Evolutionary conservation across 2,888 invertebrate genomes (phyloP).

Genomic region (Polia nebulosa): DNA sequence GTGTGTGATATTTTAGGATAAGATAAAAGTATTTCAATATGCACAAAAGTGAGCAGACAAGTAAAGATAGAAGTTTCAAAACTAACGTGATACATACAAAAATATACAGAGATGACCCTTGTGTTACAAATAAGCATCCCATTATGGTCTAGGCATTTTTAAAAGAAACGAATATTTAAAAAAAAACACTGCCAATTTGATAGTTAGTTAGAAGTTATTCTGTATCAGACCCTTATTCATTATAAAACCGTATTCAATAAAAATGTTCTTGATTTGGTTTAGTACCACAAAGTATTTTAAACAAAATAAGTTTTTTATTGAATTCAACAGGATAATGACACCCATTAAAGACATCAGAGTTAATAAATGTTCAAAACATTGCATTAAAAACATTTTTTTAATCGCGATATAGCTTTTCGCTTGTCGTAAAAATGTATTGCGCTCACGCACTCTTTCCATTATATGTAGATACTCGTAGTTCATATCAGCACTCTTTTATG

Average conservation of each 20-base stretch:
- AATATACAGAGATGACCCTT: not conserved
- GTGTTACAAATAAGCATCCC: too few relatives aligned
- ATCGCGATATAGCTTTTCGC: constrained; percentile 28
- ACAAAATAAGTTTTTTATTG: not conserved
- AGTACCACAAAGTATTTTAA: not conserved
- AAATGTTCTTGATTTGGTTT: not conserved
- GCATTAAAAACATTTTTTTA: constrained; percentile 39
- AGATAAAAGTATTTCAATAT: not conserved
- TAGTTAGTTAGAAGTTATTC: not conserved
- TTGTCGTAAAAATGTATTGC: constrained; percentile 46
- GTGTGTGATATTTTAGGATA: constrained; percentile 22
- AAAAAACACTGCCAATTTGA: not conserved
- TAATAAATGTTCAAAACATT: constrained; percentile 39
- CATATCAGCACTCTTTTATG: constrained; percentile 39
- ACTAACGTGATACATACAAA: not conserved
- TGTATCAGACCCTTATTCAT: not conserved
- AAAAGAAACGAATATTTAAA: too few relatives aligned
- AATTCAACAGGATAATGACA: constrained; percentile 26
- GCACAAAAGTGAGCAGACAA: constrained; percentile 1
- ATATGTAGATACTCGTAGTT: constrained; percentile 39
- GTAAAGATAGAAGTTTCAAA: not conserved
- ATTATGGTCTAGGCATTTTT: too few relatives aligned
- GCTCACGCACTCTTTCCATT: constrained; percentile 40
- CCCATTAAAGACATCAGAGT: constrained; percentile 15
- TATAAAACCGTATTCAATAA: not conserved